Evolutionary conservation across 2,113 vertebrate species (phyloP), one percentile per base, ranked within the genome.

Genomic region (Rhea americana): DNA sequence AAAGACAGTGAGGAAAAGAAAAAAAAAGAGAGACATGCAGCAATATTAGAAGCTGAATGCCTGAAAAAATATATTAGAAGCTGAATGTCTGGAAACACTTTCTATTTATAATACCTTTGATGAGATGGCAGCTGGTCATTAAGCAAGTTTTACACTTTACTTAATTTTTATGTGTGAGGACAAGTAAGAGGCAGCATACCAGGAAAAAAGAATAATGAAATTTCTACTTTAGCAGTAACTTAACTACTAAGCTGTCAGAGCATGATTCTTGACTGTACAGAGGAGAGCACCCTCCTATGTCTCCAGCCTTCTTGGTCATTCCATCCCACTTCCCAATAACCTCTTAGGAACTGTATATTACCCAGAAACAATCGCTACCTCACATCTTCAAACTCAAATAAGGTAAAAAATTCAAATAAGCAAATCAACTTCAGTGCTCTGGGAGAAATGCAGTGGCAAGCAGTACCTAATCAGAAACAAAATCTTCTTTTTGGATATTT

Each of bases 141-240:
- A 71, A 30, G 70, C 11, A 66, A 83, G 73, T 76, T 92, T 45
- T 39, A 39, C 7, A 43, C 47, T 85, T 72, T 39, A 35, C 75
- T 95, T 86, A 55, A 51, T 85, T 95, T 96, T 93, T 89, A 80
- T 71, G 37, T 43, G 2, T 22, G 3, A 63, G 14, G 63, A 93
- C n/a, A 84, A 88, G 39, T 63, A 93, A 95, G 61, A 83, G 28
- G 39, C 9, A 94, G 70, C 15, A 45, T 48, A 75, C 18, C 16
- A 88, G 30, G 25, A 22, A 50, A 76, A 76, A 51, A 58, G 15
- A 59, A 37, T 13, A 63, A 62, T 14, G 10, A 59, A 45, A 67
- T 4, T 79, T 58, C 59, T 77, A 63, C 28, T 24, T 58, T 18
- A 58, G 25, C 13, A 51, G 39, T 19, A 55, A 5, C 16, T 47